Percentiles rank a stretch among this genome's conserved stretches.
Conservation (phyloP, 2,797 vertebrate species). For the Holocentrus rufus region DNA sequence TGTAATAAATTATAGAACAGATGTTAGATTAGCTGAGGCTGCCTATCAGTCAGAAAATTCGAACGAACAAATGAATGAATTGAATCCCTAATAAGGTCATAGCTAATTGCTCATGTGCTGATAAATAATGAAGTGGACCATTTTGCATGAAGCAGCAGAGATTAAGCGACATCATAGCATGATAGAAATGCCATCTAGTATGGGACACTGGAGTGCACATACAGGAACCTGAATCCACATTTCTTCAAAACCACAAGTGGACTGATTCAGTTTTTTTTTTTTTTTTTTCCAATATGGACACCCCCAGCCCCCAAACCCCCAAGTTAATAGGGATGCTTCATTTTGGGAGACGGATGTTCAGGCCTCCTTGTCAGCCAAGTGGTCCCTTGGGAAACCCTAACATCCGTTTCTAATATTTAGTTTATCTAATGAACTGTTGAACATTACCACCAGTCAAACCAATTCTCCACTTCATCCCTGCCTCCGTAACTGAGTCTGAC, state of each 20-base stretch:
- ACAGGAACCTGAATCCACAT: background rate
- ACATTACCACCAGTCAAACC: constrained; percentile 11
- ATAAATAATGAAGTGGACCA: constrained; percentile 46
- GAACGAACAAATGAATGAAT: constrained; percentile 50
- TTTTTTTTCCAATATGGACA: no score
- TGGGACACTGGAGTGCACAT: background rate
- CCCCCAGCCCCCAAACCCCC: background rate
- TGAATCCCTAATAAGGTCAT: constrained; percentile 64
- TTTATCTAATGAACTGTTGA: constrained; percentile 25
- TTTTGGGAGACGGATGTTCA: background rate
- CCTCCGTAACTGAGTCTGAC: constrained; percentile 13
- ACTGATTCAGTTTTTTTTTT: no score
- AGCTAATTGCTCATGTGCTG: constrained; percentile 62
- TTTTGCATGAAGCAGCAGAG: constrained; percentile 45
- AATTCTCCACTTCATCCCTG: constrained; percentile 6
- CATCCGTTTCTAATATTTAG: constrained; percentile 12
- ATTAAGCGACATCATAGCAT: constrained; percentile 37
- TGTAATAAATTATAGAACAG: constrained; percentile 64
- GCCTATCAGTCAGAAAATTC: constrained; percentile 50
- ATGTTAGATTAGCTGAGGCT: constrained; percentile 60
- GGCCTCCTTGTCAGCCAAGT: background rate
- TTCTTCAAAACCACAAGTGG: background rate
- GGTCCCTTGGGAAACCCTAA: background rate
- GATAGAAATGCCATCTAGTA: constrained; percentile 35
- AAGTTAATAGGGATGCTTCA: background rate